phyloP scores from a whole-genome alignment of 2,113 vertebrate genomes.

The Podarcis raffonei region DNA sequence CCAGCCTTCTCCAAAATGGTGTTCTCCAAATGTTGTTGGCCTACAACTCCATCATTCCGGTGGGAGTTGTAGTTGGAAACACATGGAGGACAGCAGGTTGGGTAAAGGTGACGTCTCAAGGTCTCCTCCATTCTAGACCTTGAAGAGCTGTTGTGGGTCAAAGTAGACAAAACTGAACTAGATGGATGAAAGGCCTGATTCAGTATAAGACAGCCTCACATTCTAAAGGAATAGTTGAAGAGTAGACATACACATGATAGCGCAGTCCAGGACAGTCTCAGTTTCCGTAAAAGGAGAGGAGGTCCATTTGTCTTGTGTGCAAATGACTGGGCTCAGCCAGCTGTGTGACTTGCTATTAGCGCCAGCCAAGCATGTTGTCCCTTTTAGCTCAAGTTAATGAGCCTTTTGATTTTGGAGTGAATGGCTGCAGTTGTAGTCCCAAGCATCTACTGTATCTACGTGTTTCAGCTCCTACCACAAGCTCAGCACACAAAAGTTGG shows the following conservation, averaged over 20 bases:
- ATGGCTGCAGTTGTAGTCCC: neutral
- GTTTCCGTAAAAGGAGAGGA: neutral
- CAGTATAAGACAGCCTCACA: neutral
- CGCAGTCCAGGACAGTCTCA: neutral
- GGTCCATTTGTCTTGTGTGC: neutral
- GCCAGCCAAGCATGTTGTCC: neutral
- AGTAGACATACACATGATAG: neutral
- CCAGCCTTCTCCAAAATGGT: too few species aligned
- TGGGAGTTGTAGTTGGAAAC: too few species aligned
- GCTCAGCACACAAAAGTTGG: neutral
- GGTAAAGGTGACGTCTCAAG: neutral
- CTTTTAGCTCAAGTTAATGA: neutral
- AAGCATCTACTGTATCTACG: neutral
- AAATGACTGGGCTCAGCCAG: neutral
- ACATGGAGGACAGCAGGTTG: too few species aligned
- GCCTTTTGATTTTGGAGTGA: neutral
- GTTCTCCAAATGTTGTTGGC: too few species aligned
- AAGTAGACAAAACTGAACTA: neutral
- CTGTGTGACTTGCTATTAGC: neutral
- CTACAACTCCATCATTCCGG: too few species aligned
- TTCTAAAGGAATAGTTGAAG: neutral
- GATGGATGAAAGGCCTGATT: neutral
- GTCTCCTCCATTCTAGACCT: neutral
- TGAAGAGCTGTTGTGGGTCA: too few species aligned
- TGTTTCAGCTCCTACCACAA: neutral